Conservation (phyloP, 2,888 invertebrate species). For the Conus canariensis region DNA sequence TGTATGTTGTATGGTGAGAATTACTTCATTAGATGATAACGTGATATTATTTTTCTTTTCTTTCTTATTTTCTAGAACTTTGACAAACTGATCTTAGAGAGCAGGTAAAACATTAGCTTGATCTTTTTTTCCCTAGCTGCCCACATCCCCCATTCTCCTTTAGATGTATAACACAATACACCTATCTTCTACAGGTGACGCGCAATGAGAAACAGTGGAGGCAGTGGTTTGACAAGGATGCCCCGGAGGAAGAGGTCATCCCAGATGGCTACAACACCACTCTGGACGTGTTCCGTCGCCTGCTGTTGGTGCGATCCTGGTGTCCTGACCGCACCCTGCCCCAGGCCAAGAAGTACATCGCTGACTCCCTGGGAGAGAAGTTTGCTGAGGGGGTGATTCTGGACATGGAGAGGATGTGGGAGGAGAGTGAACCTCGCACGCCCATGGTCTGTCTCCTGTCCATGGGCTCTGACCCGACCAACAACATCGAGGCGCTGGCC, state of each 20-base stretch:
- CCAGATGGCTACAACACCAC: constrained; percentile 78
- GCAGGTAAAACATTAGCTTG: too few relatives aligned
- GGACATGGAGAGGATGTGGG: constrained; percentile 78
- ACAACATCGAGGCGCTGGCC: constrained; percentile 76
- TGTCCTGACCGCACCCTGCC: constrained; percentile 78
- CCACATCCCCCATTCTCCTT: too few relatives aligned
- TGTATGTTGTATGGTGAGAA: too few relatives aligned
- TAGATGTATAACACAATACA: too few relatives aligned
- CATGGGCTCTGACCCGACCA: constrained; percentile 79
- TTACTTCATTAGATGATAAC: too few relatives aligned
- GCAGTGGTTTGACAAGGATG: constrained; percentile 79
- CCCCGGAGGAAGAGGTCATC: constrained; percentile 78
- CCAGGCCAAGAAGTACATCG: constrained; percentile 77
- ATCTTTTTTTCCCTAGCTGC: too few relatives aligned
- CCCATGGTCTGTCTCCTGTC: constrained; percentile 78
- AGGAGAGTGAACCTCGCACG: constrained; percentile 74
- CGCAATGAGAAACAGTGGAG: constrained; percentile 78
- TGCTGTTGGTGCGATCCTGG: constrained; percentile 78
- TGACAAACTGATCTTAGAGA: too few relatives aligned
- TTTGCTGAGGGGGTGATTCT: constrained; percentile 78
- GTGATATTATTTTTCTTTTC: too few relatives aligned
- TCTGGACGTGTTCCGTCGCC: constrained; percentile 77
- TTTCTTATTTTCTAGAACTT: too few relatives aligned
- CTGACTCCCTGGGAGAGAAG: constrained; percentile 76
- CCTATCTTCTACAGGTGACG: constrained; percentile 61